A percentile compares a stretch with the other conserved stretches of the same genome.
Conservation (phyloP, 30 jellyfish, hydroid and myxozoan species). For the Morbakka virulenta region DNA sequence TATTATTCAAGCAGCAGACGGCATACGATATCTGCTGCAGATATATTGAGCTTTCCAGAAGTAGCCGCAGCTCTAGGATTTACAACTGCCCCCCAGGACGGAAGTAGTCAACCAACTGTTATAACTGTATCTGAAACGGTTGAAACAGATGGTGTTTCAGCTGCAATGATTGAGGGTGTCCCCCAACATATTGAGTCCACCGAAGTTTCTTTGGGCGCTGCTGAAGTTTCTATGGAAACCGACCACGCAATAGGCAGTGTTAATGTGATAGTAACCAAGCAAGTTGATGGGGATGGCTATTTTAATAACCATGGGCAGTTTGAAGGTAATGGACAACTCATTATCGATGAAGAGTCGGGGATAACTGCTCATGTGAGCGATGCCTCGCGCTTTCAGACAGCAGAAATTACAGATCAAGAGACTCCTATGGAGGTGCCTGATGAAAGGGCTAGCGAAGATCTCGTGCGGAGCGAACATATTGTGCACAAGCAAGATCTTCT, state of each 20-base stretch:
- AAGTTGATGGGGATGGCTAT: background rate
- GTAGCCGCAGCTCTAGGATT: slow-evolving; percentile 98
- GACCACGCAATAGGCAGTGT: background rate
- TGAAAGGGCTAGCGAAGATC: too few relatives aligned
- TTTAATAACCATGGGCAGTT: background rate
- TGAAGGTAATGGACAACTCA: background rate
- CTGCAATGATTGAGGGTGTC: background rate
- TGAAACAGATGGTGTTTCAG: background rate
- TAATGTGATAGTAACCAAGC: background rate
- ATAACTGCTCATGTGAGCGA: background rate
- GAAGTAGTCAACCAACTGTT: background rate
- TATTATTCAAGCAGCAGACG: slow-evolving; percentile 37
- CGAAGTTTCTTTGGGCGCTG: background rate
- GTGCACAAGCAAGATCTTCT: background rate
- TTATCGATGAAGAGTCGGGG: background rate
- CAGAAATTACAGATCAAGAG: background rate
- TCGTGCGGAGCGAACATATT: background rate
- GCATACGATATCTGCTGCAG: slow-evolving; percentile 97
- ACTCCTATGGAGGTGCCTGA: too few relatives aligned
- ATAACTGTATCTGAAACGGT: background rate
- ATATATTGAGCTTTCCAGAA: slow-evolving; percentile 91
- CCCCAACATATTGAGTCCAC: background rate
- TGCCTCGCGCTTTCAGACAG: background rate
- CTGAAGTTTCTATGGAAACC: background rate
- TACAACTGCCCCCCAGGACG: slow-evolving; percentile 72